These are phyloP conservation scores for Pseudolaguvia tuberculata DNA, from an alignment of 2,113 vertebrate species.

Conservation along the genomic window DNA sequence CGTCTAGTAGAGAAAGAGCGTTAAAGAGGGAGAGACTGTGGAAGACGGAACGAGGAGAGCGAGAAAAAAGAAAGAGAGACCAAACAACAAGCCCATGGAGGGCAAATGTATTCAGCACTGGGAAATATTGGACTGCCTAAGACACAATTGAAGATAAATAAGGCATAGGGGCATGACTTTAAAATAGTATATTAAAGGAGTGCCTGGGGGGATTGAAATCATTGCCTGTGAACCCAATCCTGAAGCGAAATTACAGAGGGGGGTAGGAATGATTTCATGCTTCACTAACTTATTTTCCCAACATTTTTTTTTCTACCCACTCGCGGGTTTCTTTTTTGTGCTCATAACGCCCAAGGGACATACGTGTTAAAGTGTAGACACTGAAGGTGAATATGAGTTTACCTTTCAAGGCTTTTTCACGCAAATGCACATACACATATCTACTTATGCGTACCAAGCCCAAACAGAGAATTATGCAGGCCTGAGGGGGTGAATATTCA, in stretches of 20 bases:
- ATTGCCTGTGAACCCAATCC: slow-evolving; percentile 53
- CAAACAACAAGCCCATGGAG: slow-evolving; percentile 37
- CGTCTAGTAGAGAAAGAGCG: slow-evolving; percentile 24
- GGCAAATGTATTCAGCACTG: slow-evolving; percentile 51
- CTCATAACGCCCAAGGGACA: slow-evolving; percentile 34
- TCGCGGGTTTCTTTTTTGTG: slow-evolving; percentile 25
- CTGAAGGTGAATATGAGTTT: slow-evolving; percentile 33
- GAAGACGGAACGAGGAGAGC: slow-evolving; percentile 3
- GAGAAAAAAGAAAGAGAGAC: slow-evolving; percentile 13
- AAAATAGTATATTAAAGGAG: slow-evolving; percentile 56
- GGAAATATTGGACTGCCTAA: slow-evolving; percentile 51
- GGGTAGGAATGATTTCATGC: slow-evolving; percentile 53
- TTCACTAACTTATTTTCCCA: slow-evolving; percentile 50
- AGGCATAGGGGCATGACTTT: slow-evolving; percentile 53
- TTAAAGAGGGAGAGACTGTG: not conserved
- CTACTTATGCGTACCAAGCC: not conserved
- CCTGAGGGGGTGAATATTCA: slow-evolving; percentile 16
- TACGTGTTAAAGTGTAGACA: slow-evolving; percentile 40
- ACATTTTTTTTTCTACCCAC: slow-evolving; percentile 35
- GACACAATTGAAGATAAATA: slow-evolving; percentile 58
- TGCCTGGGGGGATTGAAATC: slow-evolving; percentile 52
- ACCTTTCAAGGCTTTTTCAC: slow-evolving; percentile 20
- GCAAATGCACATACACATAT: slow-evolving; percentile 14
- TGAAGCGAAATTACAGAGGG: slow-evolving; percentile 51
- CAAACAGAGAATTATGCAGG: slow-evolving; percentile 20